These are phyloP conservation scores for Theristicus caerulescens DNA, from an alignment of 2,113 vertebrate species.

Conservation along the genomic window DNA sequence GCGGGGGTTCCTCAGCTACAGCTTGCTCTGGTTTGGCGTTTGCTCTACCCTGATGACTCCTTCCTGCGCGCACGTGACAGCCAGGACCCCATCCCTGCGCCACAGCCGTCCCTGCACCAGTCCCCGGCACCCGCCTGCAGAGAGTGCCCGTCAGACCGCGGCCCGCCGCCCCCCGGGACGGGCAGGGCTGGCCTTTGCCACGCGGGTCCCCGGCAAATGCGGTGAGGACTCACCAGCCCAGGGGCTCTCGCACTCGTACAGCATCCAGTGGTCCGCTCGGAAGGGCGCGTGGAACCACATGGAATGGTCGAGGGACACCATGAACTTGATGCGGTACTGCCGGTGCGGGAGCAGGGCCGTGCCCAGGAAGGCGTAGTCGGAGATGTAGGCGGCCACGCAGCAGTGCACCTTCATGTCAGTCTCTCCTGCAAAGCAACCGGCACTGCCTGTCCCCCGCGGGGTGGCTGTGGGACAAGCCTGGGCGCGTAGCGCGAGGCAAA, in stretches of 20 bases:
- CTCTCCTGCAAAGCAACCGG: slow-evolving; percentile 64
- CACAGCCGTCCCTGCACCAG: slow-evolving; percentile 90
- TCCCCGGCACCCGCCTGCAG: slow-evolving; percentile 84
- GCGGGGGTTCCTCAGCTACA: slow-evolving; percentile 56
- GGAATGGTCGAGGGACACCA: slow-evolving; percentile 90
- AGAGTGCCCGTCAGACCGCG: background rate
- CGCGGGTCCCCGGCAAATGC: rapidly evolving
- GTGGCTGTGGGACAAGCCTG: rapidly evolving
- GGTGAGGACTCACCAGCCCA: slow-evolving; percentile 85
- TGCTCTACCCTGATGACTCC: slow-evolving; percentile 83
- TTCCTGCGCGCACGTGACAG: slow-evolving; percentile 89
- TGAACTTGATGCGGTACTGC: slow-evolving; percentile 67
- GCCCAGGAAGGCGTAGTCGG: slow-evolving; percentile 87
- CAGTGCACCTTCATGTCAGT: slow-evolving; percentile 94
- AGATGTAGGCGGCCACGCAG: slow-evolving; percentile 94
- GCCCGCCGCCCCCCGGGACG: rapidly evolving
- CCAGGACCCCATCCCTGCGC: slow-evolving; percentile 89
- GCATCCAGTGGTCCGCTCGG: slow-evolving; percentile 93
- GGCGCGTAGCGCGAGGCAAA: rapidly evolving
- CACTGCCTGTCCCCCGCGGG: rapidly evolving
- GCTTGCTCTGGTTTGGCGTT: slow-evolving; percentile 72
- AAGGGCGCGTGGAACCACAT: slow-evolving; percentile 97
- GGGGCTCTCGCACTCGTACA: slow-evolving; percentile 93
- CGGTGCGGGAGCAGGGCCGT: slow-evolving; percentile 83
- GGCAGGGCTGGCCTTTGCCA: background rate